Percentiles rank a stretch among this genome's conserved stretches.
Evolutionary conservation across 2,113 vertebrate genomes (phyloP).

Genomic region (Aplodontia rufa): DNA sequence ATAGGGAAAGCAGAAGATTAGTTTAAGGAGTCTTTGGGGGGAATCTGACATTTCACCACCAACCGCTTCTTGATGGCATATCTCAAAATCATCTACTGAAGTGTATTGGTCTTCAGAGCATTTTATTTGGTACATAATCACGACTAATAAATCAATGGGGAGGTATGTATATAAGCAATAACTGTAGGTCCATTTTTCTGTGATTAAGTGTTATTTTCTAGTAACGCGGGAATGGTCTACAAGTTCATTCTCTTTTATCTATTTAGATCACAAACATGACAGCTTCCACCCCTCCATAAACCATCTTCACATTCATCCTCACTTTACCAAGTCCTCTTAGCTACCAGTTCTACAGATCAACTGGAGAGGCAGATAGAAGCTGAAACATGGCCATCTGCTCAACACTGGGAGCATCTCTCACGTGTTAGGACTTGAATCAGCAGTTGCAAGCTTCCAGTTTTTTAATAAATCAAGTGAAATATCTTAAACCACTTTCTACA

Average conservation of each 20-base stretch:
- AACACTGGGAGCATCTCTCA: not conserved
- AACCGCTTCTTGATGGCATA: not conserved
- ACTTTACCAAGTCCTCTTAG: not conserved
- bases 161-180: not conserved
- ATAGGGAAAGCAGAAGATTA: not conserved
- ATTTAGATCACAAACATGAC: not conserved
- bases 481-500: not conserved
- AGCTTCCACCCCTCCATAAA: not conserved
- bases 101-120: not conserved
- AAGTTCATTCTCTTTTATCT: not conserved
- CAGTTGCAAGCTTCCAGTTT: not conserved
- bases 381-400: not conserved
- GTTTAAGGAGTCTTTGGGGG: not conserved
- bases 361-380: not conserved
- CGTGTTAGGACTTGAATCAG: not conserved
- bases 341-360: not conserved
- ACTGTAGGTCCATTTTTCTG: not conserved
- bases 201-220: not conserved
- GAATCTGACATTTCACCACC: not conserved
- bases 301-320: not conserved
- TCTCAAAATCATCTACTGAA: not conserved
- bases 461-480: not conserved
- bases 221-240: not conserved
- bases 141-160: not conserved
- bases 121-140: constrained; percentile 10